phyloP scores from a whole-genome alignment of 2,113 vertebrate genomes.

The Halcyon senegalensis region DNA sequence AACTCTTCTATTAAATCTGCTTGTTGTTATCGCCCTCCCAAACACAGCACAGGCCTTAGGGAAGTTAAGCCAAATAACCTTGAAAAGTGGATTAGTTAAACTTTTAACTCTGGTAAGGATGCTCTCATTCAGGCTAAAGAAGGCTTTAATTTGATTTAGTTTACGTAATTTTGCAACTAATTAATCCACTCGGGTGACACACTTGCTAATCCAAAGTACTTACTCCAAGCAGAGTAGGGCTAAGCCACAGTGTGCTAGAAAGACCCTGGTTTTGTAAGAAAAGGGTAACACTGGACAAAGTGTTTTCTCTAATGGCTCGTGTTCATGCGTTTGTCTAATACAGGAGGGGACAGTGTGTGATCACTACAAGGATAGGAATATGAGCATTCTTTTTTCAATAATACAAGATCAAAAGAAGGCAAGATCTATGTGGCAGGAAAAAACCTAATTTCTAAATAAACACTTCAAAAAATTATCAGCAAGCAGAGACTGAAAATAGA shows the following conservation, averaged over 20 bases:
- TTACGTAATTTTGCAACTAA: neutral
- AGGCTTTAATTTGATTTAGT: slow-evolving; percentile 9
- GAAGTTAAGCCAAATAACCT: slow-evolving; percentile 17
- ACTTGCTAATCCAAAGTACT: neutral
- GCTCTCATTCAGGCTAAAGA: neutral
- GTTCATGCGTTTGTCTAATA: neutral
- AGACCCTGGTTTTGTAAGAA: neutral
- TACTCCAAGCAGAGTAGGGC: neutral
- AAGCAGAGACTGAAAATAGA: neutral
- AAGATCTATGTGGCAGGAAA: neutral
- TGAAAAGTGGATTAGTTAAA: slow-evolving; percentile 1
- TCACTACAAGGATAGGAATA: neutral
- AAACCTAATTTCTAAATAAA: neutral
- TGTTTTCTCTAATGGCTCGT: neutral
- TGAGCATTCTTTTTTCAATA: neutral
- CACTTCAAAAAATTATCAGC: neutral
- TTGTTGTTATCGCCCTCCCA: neutral
- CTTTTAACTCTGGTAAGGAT: neutral
- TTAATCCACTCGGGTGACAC: neutral
- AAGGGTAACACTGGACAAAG: neutral
- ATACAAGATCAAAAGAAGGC: neutral
- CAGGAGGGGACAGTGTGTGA: neutral
- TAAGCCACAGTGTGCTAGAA: neutral
- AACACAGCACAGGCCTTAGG: neutral
- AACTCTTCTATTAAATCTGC: neutral